These are phyloP conservation scores for Podarcis lilfordi DNA, from an alignment of 2,797 vertebrate genomes.

Conservation along the genomic window DNA sequence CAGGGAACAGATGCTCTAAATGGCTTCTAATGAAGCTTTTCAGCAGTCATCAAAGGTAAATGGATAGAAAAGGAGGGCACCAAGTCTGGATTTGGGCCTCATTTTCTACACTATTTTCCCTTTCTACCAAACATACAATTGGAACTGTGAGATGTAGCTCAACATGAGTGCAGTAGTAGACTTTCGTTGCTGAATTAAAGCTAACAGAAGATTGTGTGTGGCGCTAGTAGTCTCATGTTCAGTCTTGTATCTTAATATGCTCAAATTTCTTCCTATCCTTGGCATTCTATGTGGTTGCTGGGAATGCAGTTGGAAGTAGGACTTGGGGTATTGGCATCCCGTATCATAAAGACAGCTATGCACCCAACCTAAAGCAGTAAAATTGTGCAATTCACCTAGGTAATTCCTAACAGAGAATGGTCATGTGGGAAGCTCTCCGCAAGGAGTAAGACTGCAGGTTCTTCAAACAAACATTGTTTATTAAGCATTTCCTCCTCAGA, in stretches of 20 bases:
- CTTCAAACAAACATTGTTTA: neutral
- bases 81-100: neutral
- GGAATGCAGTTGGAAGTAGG: neutral
- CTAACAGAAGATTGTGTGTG: neutral
- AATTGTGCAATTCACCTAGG: neutral
- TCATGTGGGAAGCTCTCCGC: no score
- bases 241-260: neutral
- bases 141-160: neutral
- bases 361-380: neutral
- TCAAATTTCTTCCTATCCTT: neutral
- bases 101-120: neutral
- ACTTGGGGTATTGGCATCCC: neutral
- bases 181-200: neutral
- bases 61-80: neutral
- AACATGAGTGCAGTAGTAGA: neutral
- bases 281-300: neutral
- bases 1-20: neutral
- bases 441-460: neutral
- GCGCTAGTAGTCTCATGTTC: neutral
- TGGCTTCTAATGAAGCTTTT: no score
- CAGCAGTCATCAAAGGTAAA: neutral
- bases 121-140: neutral
- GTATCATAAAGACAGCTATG: no score
- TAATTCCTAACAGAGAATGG: neutral
- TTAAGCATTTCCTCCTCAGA: no score